A percentile compares a stretch with the other conserved stretches of the same genome.
phyloP scores from a whole-genome alignment of 64 coral and sea anemone species.

The Anthopleura sola region DNA sequence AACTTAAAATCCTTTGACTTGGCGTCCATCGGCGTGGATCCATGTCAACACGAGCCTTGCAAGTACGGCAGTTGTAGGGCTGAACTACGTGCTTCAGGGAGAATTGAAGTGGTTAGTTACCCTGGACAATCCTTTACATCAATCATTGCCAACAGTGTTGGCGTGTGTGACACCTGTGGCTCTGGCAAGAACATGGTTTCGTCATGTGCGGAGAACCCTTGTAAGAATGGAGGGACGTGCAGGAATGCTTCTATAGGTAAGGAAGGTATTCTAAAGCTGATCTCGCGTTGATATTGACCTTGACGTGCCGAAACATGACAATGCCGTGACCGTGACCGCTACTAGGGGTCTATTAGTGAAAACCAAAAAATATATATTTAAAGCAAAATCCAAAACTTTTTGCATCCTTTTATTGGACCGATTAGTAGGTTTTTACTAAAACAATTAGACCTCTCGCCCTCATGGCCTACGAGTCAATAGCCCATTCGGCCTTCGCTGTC shows the following conservation, averaged over 20 bases:
- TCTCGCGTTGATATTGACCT: too few species aligned
- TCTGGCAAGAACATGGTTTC: neutral
- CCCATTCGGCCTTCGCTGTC: too few species aligned
- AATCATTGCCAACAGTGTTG: slow-evolving; percentile 36
- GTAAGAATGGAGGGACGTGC: slow-evolving; percentile 90
- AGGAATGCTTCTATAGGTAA: slow-evolving; percentile 66
- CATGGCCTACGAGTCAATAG: too few species aligned
- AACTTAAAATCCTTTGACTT: slow-evolving; percentile 36
- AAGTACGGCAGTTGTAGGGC: slow-evolving; percentile 61
- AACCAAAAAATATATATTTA: too few species aligned
- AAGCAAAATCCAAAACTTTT: too few species aligned
- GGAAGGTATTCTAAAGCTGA: neutral
- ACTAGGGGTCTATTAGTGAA: too few species aligned
- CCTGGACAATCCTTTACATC: slow-evolving; percentile 62
- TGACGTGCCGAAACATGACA: too few species aligned
- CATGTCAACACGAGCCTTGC: slow-evolving; percentile 70
- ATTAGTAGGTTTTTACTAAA: too few species aligned
- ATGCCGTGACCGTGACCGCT: too few species aligned
- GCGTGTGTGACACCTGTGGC: slow-evolving; percentile 65
- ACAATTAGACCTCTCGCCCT: too few species aligned
- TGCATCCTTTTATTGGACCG: too few species aligned
- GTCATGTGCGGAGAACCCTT: slow-evolving; percentile 24
- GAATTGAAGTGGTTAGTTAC: slow-evolving; percentile 49
- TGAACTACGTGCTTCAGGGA: slow-evolving; percentile 40
- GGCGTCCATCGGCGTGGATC: slow-evolving; percentile 67